These are phyloP conservation scores for Mythimna pallens DNA, from an alignment of 2,888 invertebrate species.

Conservation along the genomic window DNA sequence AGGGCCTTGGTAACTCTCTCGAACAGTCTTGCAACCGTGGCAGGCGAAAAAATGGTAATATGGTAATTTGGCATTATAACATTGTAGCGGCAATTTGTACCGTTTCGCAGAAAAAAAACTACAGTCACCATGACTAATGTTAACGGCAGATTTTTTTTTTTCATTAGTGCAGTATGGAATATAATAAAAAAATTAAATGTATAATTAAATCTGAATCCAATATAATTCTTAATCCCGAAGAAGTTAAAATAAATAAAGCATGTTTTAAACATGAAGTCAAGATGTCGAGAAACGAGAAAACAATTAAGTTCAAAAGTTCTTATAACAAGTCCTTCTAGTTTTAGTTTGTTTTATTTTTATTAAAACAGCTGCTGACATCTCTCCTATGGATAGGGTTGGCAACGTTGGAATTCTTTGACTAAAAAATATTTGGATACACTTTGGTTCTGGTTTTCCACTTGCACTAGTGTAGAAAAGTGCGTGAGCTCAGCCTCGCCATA, in stretches of 20 bases:
- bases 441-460: too few relatives aligned
- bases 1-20: too few relatives aligned
- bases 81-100: too few relatives aligned
- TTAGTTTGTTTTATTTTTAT: slow-evolving; percentile 45
- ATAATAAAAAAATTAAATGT: not conserved
- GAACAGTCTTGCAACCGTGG: too few relatives aligned
- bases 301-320: slow-evolving; percentile 44
- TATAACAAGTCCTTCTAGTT: slow-evolving; percentile 33
- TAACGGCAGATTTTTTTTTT: not conserved
- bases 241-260: slow-evolving; percentile 16
- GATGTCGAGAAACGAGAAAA: slow-evolving; percentile 44
- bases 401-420: not conserved
- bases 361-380: slow-evolving; percentile 42
- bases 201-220: not conserved
- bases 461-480: too few relatives aligned
- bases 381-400: slow-evolving; percentile 37
- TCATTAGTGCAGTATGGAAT: not conserved
- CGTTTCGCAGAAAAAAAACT: too few relatives aligned
- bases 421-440: not conserved
- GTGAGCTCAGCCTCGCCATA: too few relatives aligned
- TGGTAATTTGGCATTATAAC: not conserved
- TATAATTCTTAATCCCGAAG: not conserved
- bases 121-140: too few relatives aligned
- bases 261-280: slow-evolving; percentile 35
- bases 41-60: not conserved